These are phyloP conservation scores for Hephaestus fuliginosus DNA, from an alignment of 2,797 vertebrate genomes.

Conservation along the genomic window DNA sequence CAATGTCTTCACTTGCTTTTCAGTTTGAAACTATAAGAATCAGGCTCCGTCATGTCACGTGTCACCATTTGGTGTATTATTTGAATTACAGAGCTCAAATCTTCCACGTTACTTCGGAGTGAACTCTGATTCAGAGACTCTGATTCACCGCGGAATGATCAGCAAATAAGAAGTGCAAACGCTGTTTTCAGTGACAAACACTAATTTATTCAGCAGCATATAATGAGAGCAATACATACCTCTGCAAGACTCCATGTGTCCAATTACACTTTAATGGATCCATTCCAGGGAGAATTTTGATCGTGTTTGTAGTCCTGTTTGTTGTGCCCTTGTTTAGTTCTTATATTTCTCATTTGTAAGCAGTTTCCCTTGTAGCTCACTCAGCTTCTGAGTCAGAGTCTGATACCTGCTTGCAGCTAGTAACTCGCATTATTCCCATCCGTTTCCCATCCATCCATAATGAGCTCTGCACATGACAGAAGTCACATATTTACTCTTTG, in stretches of 20 bases:
- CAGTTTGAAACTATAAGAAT: conserved; percentile 11
- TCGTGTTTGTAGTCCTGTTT: background rate
- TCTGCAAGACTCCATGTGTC: conserved; percentile 36
- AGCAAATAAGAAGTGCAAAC: conserved; percentile 70
- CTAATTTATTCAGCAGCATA: conserved; percentile 42
- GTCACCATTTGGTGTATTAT: background rate
- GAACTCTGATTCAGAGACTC: conserved; percentile 28
- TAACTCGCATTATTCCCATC: background rate
- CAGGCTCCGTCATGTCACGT: background rate
- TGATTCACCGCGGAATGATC: conserved; percentile 26
- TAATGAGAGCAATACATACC: conserved; percentile 41
- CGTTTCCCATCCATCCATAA: background rate
- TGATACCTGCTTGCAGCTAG: background rate
- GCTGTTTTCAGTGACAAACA: conserved; percentile 37
- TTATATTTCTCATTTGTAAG: background rate
- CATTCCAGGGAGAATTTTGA: conserved; percentile 7
- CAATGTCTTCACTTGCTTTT: background rate
- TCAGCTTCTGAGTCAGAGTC: background rate
- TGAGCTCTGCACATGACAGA: background rate
- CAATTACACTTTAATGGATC: conserved; percentile 34
- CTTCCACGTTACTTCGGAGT: conserved; percentile 30
- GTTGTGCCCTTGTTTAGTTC: background rate
- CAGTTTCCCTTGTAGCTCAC: background rate
- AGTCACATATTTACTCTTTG: too few relatives aligned
- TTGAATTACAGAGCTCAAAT: background rate